These are phyloP conservation scores for Chiroxiphia lanceolata DNA, from an alignment of 2,797 vertebrate species.

Conservation along the genomic window DNA sequence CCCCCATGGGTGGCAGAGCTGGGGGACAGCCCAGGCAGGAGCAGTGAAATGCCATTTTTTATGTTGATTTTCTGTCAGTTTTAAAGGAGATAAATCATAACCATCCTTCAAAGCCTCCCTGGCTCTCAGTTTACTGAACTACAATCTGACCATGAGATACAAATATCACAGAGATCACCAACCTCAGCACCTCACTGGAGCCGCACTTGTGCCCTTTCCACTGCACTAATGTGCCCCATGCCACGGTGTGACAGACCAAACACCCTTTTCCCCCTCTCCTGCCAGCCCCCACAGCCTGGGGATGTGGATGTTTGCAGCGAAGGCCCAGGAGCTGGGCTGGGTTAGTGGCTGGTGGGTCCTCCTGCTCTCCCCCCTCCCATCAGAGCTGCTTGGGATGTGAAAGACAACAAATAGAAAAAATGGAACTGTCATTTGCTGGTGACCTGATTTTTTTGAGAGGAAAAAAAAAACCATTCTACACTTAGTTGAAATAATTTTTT, in stretches of 20 bases:
- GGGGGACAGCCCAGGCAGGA: background rate
- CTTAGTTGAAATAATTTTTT: background rate
- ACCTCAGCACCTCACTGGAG: background rate
- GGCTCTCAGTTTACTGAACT: background rate
- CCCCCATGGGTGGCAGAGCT: fast-evolving
- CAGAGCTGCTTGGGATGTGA: background rate
- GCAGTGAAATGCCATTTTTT: background rate
- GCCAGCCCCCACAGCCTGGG: background rate
- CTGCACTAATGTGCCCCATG: background rate
- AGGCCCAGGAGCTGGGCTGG: background rate
- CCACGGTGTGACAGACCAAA: fast-evolving
- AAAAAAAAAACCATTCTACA: background rate
- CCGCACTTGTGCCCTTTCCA: fast-evolving
- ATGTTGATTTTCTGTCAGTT: background rate
- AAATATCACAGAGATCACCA: fast-evolving
- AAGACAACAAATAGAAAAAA: background rate
- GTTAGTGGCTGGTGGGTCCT: background rate
- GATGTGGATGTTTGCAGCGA: fast-evolving
- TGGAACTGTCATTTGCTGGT: background rate
- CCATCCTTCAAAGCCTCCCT: background rate
- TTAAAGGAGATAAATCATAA: background rate
- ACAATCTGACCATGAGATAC: background rate
- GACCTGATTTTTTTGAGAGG: background rate
- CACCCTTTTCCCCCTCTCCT: background rate
- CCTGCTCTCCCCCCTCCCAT: background rate